Evolutionary conservation across 1,140 invertebrate genomes (phyloP), one percentile per base, ranked within the genome.

Genomic region (Tetramorium alpestre): DNA sequence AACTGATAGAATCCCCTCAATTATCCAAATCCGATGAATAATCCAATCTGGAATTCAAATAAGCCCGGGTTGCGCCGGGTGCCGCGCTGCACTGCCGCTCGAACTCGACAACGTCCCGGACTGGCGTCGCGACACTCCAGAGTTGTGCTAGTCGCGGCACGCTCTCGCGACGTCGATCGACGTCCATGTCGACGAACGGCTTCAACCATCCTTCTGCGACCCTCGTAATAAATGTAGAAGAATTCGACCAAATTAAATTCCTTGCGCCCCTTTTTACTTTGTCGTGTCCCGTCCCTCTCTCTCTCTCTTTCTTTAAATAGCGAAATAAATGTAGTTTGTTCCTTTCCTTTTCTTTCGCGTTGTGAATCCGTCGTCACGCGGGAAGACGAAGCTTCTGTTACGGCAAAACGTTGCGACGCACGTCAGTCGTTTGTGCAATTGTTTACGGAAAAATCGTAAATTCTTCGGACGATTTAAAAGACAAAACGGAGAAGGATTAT

Each of bases 21-120:
- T 93, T 93, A 93, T 93, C 92, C 93, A 91, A 93, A 93, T 93
- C 89, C 92, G 88, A 91, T 92, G 89, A 91, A 92, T 93, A 93
- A 93, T 93, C 92, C 89, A 93, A 93, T 93, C 92, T 93, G 92
- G 92, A 93, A 93, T 93, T 93, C 91, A 93, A 93, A 93, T 93
- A 92, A 93, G 91, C 88, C 60, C 80, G 22, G 51, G 85, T 65
- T 85, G 89, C 84, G 81, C 85, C 88, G 87, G 85, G 85, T 90
- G 90, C 85, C 85, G 65, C 81, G 80, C 60, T 64, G 25, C 51
- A 47, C 60, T 16, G 77, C 65, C 58, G 54, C 41, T 47, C 44
- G 28, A 38, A 80, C 62, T 69, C 80, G 69, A 84, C 69, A 73
- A 28, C 47, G 47, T 73, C 51, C 69, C 3, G 67, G 64, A 69